phyloP scores from a whole-genome alignment of 2,797 vertebrate species.

The Spinus olivaceus region DNA sequence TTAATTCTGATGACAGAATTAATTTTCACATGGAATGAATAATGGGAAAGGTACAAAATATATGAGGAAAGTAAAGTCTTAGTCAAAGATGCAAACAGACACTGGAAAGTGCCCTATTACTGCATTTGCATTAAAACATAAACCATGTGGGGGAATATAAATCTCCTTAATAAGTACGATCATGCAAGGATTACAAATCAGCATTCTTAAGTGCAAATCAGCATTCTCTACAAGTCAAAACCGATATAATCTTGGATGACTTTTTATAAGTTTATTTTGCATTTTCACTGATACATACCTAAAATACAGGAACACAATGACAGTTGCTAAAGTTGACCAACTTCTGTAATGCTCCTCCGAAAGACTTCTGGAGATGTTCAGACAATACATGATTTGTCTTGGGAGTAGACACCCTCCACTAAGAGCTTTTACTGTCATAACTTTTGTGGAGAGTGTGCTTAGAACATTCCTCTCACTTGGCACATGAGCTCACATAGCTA shows the following conservation, averaged over 20 bases:
- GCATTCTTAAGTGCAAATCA: background rate
- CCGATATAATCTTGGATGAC: background rate
- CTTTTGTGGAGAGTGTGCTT: background rate
- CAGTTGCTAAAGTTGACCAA: background rate
- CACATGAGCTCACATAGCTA: background rate
- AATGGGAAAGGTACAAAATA: background rate
- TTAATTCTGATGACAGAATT: background rate
- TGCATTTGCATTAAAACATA: background rate
- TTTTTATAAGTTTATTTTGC: background rate
- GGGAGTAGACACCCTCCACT: background rate
- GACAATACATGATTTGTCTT: background rate
- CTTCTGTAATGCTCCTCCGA: background rate
- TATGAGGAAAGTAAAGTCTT: background rate
- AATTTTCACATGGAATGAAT: background rate
- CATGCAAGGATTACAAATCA: background rate
- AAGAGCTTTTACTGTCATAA: background rate
- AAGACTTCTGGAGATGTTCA: background rate
- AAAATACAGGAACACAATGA: background rate
- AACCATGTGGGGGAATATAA: background rate
- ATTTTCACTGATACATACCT: background rate
- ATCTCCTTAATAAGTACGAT: background rate
- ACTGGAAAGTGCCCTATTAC: background rate
- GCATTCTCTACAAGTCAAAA: background rate
- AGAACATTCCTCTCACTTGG: background rate
- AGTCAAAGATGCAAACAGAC: background rate